phyloP scores from a whole-genome alignment of 2,888 invertebrate genomes.

The Drosophila peninsularis region DNA sequence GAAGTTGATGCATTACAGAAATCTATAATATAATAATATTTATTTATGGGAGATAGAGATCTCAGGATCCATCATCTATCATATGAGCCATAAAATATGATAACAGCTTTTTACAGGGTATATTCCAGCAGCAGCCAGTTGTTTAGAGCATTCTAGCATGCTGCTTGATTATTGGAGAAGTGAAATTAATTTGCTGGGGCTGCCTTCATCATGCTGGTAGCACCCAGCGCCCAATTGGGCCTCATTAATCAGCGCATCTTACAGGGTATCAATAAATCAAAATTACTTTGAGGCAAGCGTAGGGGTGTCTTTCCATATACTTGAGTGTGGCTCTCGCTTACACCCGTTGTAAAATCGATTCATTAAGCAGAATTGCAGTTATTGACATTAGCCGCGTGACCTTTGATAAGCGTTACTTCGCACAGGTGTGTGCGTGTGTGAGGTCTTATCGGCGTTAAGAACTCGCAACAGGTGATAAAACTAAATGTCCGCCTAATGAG shows the following conservation, averaged over 20 bases:
- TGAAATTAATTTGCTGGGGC: constrained; percentile 47
- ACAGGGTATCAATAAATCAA: constrained; percentile 65
- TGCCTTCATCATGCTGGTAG: constrained; percentile 31
- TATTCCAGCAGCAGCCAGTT: not conserved
- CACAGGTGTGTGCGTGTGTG: constrained; percentile 33
- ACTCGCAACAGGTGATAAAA: constrained; percentile 54
- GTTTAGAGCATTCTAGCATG: not conserved
- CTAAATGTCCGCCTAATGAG: constrained; percentile 29
- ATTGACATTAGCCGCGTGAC: constrained; percentile 54
- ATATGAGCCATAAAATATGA: too few relatives aligned
- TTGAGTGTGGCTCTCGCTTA: constrained; percentile 10
- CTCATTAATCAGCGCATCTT: constrained; percentile 53
- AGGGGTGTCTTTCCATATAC: constrained; percentile 1
- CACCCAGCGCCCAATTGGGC: constrained; percentile 9
- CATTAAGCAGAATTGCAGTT: constrained; percentile 35
- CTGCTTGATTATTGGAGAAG: constrained; percentile 35
- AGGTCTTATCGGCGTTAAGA: constrained; percentile 48
- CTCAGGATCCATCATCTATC: not conserved
- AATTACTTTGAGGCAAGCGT: constrained; percentile 49
- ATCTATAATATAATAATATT: not conserved
- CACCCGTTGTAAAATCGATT: constrained; percentile 31
- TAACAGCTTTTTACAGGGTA: constrained; percentile 5
- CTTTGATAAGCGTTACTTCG: constrained; percentile 50
- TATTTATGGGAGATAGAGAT: not conserved
- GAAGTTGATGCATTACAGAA: not conserved